Evolutionary conservation across 2,113 vertebrate species (phyloP).

Genomic region (Lagopus leucura): DNA sequence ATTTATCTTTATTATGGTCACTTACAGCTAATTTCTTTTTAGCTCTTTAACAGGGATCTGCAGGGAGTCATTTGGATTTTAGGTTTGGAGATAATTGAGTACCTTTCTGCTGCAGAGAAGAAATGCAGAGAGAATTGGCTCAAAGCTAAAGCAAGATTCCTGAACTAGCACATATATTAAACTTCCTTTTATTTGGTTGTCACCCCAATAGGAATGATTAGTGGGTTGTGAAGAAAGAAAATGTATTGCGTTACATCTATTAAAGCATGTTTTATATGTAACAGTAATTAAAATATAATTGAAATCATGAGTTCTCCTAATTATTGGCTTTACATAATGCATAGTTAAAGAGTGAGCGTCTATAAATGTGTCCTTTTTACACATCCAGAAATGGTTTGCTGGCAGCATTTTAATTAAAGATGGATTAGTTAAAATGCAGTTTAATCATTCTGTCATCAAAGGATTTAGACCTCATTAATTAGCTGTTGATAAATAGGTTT

Average conservation of each 20-base stretch:
- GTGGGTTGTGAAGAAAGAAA: conserved; percentile 62
- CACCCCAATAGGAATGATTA: conserved; percentile 67
- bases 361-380: conserved; percentile 76
- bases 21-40: conserved; percentile 47
- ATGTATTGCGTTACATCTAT: conserved; percentile 73
- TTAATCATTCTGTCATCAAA: conserved; percentile 82
- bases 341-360: conserved; percentile 78
- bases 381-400: conserved; percentile 74
- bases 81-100: conserved; percentile 61
- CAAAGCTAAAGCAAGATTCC: conserved; percentile 32
- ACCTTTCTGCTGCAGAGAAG: conserved; percentile 38
- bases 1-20: conserved; percentile 52
- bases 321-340: conserved; percentile 80
- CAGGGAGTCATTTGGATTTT: conserved; percentile 40
- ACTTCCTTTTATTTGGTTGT: conserved; percentile 66
- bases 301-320: conserved; percentile 78
- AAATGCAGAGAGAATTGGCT: conserved; percentile 35
- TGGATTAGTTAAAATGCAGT: conserved; percentile 80
- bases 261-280: conserved; percentile 74
- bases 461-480: conserved; percentile 80
- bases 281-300: conserved; percentile 83
- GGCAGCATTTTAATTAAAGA: conserved; percentile 84
- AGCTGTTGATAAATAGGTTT: conserved; percentile 79
- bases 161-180: background rate
- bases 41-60: conserved; percentile 46